Evolutionary conservation across 2,888 invertebrate genomes (phyloP).

Genomic region (Anoncus sp.): DNA sequence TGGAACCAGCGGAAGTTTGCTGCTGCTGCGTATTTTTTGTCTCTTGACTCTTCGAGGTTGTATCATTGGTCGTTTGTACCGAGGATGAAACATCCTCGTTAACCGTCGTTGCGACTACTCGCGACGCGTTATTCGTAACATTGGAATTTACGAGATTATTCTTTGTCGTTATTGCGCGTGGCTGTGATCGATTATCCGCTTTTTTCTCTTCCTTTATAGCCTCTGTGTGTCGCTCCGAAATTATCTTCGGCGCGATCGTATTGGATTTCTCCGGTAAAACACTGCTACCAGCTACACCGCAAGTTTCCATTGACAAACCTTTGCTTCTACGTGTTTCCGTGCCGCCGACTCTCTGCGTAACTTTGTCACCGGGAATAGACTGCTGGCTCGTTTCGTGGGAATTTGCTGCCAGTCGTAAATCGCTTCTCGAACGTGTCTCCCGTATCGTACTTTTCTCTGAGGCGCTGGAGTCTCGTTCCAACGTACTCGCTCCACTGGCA

Average conservation of each 20-base stretch:
- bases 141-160: slow-evolving; percentile 49
- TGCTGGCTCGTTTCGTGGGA: slow-evolving; percentile 33
- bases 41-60: slow-evolving; percentile 33
- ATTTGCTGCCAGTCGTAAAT: slow-evolving; percentile 45
- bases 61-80: slow-evolving; percentile 34
- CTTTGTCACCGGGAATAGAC: slow-evolving; percentile 1
- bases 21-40: slow-evolving; percentile 49
- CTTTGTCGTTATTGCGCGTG: slow-evolving; percentile 24
- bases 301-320: slow-evolving; percentile 34
- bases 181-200: slow-evolving; percentile 54
- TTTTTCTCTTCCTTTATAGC: slow-evolving; percentile 24
- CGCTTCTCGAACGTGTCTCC: slow-evolving; percentile 59
- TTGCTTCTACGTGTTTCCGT: slow-evolving; percentile 52
- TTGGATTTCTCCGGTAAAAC: slow-evolving; percentile 9
- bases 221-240: too few relatives aligned
- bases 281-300: not conserved
- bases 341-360: slow-evolving; percentile 7
- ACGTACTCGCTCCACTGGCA: not conserved
- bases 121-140: slow-evolving; percentile 15
- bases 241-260: not conserved
- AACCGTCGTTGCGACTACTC: slow-evolving; percentile 16
- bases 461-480: slow-evolving; percentile 6
- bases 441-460: slow-evolving; percentile 40
- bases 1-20: slow-evolving; percentile 73
- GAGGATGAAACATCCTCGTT: slow-evolving; percentile 19